A percentile compares a stretch with the other conserved stretches of the same genome.
phyloP scores from a whole-genome alignment of 2,888 invertebrate species.

The Apamea sordens region DNA sequence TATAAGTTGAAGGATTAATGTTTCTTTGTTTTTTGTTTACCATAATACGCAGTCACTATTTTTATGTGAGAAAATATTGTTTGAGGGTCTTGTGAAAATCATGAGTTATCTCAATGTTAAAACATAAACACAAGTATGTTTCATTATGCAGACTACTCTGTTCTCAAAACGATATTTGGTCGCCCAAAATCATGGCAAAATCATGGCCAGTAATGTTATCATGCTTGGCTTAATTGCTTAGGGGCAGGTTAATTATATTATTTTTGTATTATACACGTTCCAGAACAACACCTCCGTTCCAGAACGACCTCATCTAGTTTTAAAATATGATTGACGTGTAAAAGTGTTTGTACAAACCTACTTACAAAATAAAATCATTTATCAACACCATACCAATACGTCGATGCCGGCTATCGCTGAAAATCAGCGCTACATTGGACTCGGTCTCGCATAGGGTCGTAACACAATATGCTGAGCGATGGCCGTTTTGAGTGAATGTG shows the following conservation, averaged over 20 bases:
- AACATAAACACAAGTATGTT: no score
- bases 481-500: not conserved
- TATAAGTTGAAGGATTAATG: conserved; percentile 23
- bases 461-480: not conserved
- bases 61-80: not conserved
- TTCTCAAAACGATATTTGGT: not conserved
- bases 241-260: no score
- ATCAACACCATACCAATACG: not conserved
- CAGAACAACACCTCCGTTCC: no score
- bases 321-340: no score
- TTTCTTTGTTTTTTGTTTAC: conserved; percentile 11
- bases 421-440: not conserved
- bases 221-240: not conserved
- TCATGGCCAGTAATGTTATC: not conserved
- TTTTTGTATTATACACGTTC: not conserved
- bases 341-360: no score
- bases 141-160: not conserved
- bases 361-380: no score
- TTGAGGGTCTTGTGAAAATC: not conserved
- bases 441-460: not conserved
- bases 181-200: not conserved
- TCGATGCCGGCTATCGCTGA: not conserved
- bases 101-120: not conserved
- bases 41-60: not conserved
- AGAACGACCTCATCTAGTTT: no score